Evolutionary conservation across 2,797 vertebrate species (phyloP).

Genomic region (Lagorchestes hirsutus): DNA sequence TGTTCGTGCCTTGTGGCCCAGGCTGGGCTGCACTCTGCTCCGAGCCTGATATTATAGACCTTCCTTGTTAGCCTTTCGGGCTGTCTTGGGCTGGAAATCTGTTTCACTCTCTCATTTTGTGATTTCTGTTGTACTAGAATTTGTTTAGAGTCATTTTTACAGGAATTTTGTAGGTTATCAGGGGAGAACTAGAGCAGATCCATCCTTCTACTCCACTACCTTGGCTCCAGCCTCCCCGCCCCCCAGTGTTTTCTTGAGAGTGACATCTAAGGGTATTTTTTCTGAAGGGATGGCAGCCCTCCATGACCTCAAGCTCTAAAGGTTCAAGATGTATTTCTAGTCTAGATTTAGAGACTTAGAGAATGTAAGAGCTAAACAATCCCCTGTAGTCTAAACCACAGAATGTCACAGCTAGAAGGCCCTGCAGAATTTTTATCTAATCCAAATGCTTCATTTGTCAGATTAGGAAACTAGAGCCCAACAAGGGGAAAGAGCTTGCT

Average conservation of each 20-base stretch:
- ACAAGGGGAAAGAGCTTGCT: neutral
- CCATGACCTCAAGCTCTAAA: neutral
- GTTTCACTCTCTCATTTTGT: no score
- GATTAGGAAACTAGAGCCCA: neutral
- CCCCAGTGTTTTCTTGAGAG: neutral
- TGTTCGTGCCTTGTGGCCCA: no score
- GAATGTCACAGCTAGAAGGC: neutral
- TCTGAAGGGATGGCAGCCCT: neutral
- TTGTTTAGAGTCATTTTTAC: no score
- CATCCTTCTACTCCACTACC: no score
- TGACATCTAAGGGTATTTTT: neutral
- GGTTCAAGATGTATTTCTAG: neutral
- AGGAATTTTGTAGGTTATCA: no score
- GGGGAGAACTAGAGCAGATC: no score
- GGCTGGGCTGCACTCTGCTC: no score
- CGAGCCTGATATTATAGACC: no score
- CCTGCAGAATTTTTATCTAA: neutral
- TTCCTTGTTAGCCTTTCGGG: no score
- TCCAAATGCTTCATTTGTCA: neutral
- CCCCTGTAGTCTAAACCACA: neutral
- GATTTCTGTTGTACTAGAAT: no score
- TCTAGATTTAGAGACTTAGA: neutral
- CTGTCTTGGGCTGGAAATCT: no score
- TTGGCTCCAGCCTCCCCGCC: no score
- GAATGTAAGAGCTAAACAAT: neutral